A percentile compares a stretch with the other conserved stretches of the same genome.
Evolutionary conservation across 1,140 invertebrate species (phyloP).

Genomic region (Littorina saxatilis): DNA sequence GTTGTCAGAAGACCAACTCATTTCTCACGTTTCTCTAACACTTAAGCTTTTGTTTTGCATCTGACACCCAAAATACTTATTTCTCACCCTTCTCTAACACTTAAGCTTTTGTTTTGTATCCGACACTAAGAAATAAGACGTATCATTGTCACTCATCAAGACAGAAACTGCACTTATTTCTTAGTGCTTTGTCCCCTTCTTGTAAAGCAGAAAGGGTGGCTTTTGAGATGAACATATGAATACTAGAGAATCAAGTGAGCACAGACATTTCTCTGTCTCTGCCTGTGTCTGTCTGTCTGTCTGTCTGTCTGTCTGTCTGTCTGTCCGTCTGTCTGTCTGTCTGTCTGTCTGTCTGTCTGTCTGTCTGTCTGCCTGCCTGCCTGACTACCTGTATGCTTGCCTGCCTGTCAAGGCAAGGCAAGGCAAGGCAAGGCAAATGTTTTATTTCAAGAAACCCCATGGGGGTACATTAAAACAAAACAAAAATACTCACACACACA

Average conservation of each 20-base stretch:
- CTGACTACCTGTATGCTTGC: background rate
- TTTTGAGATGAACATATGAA: background rate
- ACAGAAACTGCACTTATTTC: background rate
- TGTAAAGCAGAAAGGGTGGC: background rate
- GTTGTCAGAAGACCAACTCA: too few relatives aligned
- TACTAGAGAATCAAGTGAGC: too few relatives aligned
- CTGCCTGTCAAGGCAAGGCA: background rate
- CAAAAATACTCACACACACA: constrained; percentile 2
- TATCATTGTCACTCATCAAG: too few relatives aligned
- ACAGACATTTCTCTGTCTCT: too few relatives aligned
- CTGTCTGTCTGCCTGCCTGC: too few relatives aligned
- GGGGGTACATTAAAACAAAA: background rate
- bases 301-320: background rate
- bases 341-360: background rate
- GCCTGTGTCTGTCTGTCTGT: background rate
- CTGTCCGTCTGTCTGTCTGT: too few relatives aligned
- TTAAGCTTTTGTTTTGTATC: too few relatives aligned
- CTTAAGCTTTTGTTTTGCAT: background rate
- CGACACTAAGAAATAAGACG: too few relatives aligned
- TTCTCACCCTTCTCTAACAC: background rate
- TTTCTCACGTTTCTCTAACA: background rate
- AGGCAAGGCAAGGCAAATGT: background rate
- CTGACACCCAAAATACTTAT: background rate
- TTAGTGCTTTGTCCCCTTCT: too few relatives aligned
- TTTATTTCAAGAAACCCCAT: too few relatives aligned